These are phyloP conservation scores for Diprion similis DNA, from an alignment of 1,140 invertebrate genomes.

Conservation along the genomic window DNA sequence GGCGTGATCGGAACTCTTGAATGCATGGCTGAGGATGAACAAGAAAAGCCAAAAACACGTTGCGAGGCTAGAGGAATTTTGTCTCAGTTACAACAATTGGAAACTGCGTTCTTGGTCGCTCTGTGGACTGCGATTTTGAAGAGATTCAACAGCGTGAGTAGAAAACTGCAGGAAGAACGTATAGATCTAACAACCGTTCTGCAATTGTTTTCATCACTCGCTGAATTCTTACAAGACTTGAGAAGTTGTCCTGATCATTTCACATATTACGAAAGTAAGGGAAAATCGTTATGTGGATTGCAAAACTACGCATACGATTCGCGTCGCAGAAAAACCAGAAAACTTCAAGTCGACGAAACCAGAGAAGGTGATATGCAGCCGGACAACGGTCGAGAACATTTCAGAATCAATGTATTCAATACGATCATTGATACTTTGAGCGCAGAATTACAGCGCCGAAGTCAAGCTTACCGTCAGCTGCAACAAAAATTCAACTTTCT, in stretches of 20 bases:
- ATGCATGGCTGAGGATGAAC: conserved; percentile 22
- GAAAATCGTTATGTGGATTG: conserved; percentile 19
- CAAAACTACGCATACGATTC: conserved; percentile 27
- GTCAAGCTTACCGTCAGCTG: conserved; percentile 25
- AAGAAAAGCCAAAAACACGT: conserved; percentile 19
- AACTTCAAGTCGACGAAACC: conserved; percentile 24
- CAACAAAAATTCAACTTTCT: conserved; percentile 33
- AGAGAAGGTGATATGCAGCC: conserved; percentile 18
- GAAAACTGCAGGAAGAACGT: conserved; percentile 26
- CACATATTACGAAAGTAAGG: conserved; percentile 26
- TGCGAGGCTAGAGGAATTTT: conserved; percentile 26
- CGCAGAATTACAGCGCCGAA: conserved; percentile 28
- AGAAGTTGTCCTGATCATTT: conserved; percentile 22
- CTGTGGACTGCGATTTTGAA: conserved; percentile 26
- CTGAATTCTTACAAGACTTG: conserved; percentile 9
- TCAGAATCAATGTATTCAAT: conserved; percentile 31
- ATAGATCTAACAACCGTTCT: conserved; percentile 17
- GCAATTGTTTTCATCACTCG: conserved; percentile 23
- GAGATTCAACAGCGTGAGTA: conserved; percentile 21
- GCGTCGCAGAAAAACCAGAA: conserved; percentile 28
- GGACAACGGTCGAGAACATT: conserved; percentile 27
- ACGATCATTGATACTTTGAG: conserved; percentile 28
- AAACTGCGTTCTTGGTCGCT: conserved; percentile 29
- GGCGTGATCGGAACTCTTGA: conserved; percentile 20
- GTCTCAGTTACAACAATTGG: conserved; percentile 18